phyloP scores from a whole-genome alignment of 2,113 vertebrate genomes.

The Thamnaconus septentrionalis region DNA sequence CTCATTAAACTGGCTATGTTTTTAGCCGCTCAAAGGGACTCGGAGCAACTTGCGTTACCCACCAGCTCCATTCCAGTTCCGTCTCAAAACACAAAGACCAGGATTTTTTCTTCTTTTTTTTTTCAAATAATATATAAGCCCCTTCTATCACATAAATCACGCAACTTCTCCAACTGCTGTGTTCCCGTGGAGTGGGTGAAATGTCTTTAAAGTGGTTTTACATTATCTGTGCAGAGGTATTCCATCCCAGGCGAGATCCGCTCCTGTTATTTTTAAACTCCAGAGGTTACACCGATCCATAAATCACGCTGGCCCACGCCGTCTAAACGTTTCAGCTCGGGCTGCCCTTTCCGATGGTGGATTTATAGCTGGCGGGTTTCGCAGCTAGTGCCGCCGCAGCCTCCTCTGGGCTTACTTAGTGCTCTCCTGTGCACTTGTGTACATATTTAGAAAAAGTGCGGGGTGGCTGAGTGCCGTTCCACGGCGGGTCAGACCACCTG shows the following conservation, averaged over 20 bases:
- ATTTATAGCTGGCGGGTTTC: constrained; percentile 60
- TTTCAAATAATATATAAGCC: constrained; percentile 2
- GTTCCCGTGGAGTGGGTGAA: constrained; percentile 50
- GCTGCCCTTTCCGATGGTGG: constrained; percentile 45
- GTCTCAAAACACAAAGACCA: too few species aligned
- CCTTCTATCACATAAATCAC: constrained; percentile 47
- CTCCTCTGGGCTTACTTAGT: constrained; percentile 40
- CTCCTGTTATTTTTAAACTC: constrained; percentile 72
- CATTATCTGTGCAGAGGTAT: constrained; percentile 49
- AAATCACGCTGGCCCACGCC: constrained; percentile 56
- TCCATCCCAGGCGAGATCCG: constrained; percentile 57
- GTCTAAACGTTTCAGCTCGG: constrained; percentile 47
- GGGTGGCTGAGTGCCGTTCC: constrained; percentile 42
- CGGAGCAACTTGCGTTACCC: constrained; percentile 36
- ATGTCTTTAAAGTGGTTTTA: constrained; percentile 55
- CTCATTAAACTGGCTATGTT: constrained; percentile 51
- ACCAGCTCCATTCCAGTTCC: too few species aligned
- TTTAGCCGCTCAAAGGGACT: constrained; percentile 24
- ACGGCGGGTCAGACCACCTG: constrained; percentile 41
- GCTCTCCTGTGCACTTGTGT: constrained; percentile 59
- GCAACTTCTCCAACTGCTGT: constrained; percentile 14
- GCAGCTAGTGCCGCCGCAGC: constrained; percentile 12
- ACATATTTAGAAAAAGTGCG: constrained; percentile 66
- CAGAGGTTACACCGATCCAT: constrained; percentile 64
- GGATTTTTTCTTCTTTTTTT: too few species aligned